Evolutionary conservation across 2,113 vertebrate species (phyloP).

Genomic region (Neopipo cinnamomea): DNA sequence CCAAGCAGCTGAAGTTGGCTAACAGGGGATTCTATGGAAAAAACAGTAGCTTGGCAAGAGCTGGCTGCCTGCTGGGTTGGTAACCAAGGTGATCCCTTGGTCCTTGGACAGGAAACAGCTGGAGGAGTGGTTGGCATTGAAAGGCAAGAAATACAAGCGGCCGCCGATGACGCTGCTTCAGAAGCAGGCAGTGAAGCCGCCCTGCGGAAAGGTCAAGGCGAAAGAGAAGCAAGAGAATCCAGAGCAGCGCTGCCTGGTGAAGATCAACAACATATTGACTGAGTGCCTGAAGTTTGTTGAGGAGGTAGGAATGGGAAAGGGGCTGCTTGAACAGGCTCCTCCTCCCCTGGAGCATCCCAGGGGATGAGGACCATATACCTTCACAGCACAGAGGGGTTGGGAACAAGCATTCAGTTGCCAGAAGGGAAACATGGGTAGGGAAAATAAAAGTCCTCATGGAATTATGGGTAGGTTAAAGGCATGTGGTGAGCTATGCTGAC

Average conservation of each 20-base stretch:
- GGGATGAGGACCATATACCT: neutral
- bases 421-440: neutral
- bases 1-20: neutral
- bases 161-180: constrained; percentile 80
- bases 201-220: constrained; percentile 70
- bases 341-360: neutral
- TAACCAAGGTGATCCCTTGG: neutral
- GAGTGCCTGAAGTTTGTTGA: constrained; percentile 81
- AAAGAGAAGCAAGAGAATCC: constrained; percentile 76
- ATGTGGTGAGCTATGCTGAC: fast-evolving
- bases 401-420: neutral
- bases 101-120: constrained; percentile 79
- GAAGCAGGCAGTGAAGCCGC: constrained; percentile 49
- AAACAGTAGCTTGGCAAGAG: neutral
- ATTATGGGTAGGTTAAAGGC: neutral
- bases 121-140: constrained; percentile 85
- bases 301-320: constrained; percentile 72
- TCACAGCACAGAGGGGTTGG: neutral
- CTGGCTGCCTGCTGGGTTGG: neutral
- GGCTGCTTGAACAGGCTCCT: neutral
- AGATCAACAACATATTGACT: constrained; percentile 74
- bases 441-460: neutral
- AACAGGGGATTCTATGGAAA: neutral
- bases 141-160: constrained; percentile 88
- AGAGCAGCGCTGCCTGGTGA: constrained; percentile 64